phyloP scores from a whole-genome alignment of 2,888 invertebrate species.

The Macaria liturata region DNA sequence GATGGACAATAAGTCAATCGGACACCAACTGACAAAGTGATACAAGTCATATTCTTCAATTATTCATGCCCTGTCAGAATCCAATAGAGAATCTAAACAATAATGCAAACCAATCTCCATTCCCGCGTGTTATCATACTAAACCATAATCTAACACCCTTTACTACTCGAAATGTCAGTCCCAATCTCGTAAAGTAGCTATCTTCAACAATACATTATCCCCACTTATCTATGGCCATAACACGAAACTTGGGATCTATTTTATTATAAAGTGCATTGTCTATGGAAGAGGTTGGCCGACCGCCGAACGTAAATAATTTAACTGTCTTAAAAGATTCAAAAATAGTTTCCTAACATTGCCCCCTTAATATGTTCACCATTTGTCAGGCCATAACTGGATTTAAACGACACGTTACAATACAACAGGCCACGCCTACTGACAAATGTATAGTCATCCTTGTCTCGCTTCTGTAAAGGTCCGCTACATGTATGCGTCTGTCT shows the following conservation, averaged over 20 bases:
- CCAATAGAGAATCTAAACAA: slow-evolving; percentile 51
- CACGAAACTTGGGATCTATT: slow-evolving; percentile 76
- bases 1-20: slow-evolving; percentile 31
- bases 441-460: slow-evolving; percentile 52
- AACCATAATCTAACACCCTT: slow-evolving; percentile 75
- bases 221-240: slow-evolving; percentile 78
- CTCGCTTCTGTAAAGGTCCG: slow-evolving; percentile 29
- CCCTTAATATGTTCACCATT: slow-evolving; percentile 83
- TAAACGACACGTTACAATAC: slow-evolving; percentile 75
- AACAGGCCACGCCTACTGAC: slow-evolving; percentile 65
- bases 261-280: slow-evolving; percentile 83
- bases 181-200: slow-evolving; percentile 77
- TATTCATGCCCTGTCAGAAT: slow-evolving; percentile 44
- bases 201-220: slow-evolving; percentile 78
- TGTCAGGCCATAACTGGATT: slow-evolving; percentile 83
- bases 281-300: slow-evolving; percentile 72
- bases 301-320: slow-evolving; percentile 81
- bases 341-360: slow-evolving; percentile 83
- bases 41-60: slow-evolving; percentile 42
- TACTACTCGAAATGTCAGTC: slow-evolving; percentile 71
- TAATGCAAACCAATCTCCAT: slow-evolving; percentile 63
- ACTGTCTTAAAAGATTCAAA: slow-evolving; percentile 84
- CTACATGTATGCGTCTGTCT: slow-evolving; percentile 44
- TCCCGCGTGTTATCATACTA: slow-evolving; percentile 56
- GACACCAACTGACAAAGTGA: slow-evolving; percentile 28